Conservation (phyloP, 2,113 vertebrate genomes). For the Morone saxatilis region DNA sequence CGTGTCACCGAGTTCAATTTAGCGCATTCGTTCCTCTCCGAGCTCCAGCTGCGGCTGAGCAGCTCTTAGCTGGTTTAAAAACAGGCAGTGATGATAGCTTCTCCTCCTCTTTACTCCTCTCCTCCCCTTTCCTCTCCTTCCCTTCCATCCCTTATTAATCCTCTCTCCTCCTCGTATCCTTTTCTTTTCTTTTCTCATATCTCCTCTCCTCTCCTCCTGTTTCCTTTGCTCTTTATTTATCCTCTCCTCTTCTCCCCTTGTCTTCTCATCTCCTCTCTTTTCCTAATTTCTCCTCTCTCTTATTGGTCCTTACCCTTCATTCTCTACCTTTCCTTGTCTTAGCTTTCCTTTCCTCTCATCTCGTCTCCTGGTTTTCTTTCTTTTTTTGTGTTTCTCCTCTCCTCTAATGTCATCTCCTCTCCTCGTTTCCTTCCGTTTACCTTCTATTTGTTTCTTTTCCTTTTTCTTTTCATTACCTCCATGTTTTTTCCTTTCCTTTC, state of each 20-base stretch:
- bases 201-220: neutral
- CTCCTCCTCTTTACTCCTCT: constrained; percentile 4
- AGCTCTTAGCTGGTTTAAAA: neutral
- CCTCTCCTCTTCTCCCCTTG: rapidly evolving
- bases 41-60: constrained; percentile 62
- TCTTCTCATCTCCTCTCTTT: neutral
- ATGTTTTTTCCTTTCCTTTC: neutral
- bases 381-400: too few relatives aligned
- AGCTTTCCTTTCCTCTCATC: neutral
- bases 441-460: too few relatives aligned
- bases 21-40: constrained; percentile 22
- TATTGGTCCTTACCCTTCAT: neutral
- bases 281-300: too few relatives aligned
- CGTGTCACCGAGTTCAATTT: constrained; percentile 18
- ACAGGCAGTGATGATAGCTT: constrained; percentile 11
- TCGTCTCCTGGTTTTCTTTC: neutral
- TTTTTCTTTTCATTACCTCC: too few relatives aligned
- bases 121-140: neutral
- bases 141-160: neutral
- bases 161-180: neutral
- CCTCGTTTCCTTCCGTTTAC: neutral
- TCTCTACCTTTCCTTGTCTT: too few relatives aligned
- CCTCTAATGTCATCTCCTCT: neutral
- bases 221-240: neutral
- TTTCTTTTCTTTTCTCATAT: too few relatives aligned